A percentile compares a stretch with the other conserved stretches of the same genome.
These are phyloP conservation scores for Montipora capitata DNA, from an alignment of 92 coral and sea anemone genomes.

Conservation along the genomic window DNA sequence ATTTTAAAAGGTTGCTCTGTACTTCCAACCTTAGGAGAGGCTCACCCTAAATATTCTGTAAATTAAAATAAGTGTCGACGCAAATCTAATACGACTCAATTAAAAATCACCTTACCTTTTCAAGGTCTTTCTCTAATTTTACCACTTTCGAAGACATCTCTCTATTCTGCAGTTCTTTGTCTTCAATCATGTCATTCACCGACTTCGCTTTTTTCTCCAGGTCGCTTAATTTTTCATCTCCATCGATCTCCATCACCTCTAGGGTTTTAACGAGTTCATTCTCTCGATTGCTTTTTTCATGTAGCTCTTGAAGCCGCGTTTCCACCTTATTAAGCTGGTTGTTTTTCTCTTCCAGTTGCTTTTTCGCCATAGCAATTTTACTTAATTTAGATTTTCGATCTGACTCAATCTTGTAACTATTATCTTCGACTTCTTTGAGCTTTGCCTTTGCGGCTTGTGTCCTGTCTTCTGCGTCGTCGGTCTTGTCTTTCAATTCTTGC, in stretches of 20 bases:
- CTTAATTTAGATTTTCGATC: conserved; percentile 71
- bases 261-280: conserved; percentile 78
- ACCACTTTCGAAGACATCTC: conserved; percentile 68
- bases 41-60: no score
- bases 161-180: conserved; percentile 66
- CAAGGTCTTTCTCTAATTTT: conserved; percentile 79
- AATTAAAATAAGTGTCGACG: background rate
- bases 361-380: conserved; percentile 64
- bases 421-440: conserved; percentile 65
- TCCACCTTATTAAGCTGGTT: conserved; percentile 46
- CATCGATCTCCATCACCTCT: conserved; percentile 80
- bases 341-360: conserved; percentile 50
- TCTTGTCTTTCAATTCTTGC: conserved; percentile 79
- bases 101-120: conserved; percentile 49
- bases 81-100: background rate
- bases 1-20: background rate
- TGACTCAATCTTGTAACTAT: conserved; percentile 73
- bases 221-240: conserved; percentile 81
- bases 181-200: conserved; percentile 56
- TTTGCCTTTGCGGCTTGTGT: conserved; percentile 68
- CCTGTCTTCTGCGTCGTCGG: conserved; percentile 85
- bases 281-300: conserved; percentile 40
- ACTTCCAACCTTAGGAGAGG: background rate
- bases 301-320: conserved; percentile 35
- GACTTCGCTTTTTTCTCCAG: conserved; percentile 74